phyloP scores from a whole-genome alignment of 2,113 vertebrate species.

The Gasterosteus nipponicus region DNA sequence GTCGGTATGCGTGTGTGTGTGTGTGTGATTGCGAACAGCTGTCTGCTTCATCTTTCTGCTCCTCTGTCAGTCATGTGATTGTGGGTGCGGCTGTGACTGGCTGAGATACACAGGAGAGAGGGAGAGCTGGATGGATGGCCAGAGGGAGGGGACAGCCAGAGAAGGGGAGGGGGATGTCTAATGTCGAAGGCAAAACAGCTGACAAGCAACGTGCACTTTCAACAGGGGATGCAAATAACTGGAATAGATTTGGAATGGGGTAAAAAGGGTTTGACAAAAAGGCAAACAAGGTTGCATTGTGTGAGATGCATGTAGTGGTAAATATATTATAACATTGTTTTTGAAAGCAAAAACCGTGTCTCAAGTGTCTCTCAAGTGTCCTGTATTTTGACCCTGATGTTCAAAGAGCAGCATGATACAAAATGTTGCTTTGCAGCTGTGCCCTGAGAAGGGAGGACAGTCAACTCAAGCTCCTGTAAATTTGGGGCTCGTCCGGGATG shows the following conservation, averaged over 20 bases:
- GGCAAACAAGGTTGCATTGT: neutral
- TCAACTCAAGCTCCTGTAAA: too few species aligned
- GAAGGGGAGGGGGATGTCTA: slow-evolving; percentile 20
- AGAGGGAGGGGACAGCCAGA: slow-evolving; percentile 34
- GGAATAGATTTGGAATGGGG: neutral
- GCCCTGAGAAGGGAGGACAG: too few species aligned
- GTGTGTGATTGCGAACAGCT: slow-evolving; percentile 42
- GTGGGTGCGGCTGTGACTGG: slow-evolving; percentile 64
- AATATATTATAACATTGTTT: neutral
- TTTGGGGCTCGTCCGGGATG: too few species aligned
- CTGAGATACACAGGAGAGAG: slow-evolving; percentile 41
- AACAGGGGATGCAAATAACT: neutral
- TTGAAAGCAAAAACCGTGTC: too few species aligned
- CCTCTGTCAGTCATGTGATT: slow-evolving; percentile 74
- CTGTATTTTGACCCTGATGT: too few species aligned
- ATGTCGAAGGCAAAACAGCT: slow-evolving; percentile 15
- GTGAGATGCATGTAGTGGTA: too few species aligned
- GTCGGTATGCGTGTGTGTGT: slow-evolving; percentile 16
- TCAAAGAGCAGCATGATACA: too few species aligned
- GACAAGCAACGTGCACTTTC: neutral
- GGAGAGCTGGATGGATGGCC: slow-evolving; percentile 38
- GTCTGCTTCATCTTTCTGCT: slow-evolving; percentile 78
- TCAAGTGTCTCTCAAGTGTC: too few species aligned
- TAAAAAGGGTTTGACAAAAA: neutral
- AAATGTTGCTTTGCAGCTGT: too few species aligned